phyloP scores from a whole-genome alignment of 2,888 invertebrate genomes.

The Liopterus haemorrhoidalis region DNA sequence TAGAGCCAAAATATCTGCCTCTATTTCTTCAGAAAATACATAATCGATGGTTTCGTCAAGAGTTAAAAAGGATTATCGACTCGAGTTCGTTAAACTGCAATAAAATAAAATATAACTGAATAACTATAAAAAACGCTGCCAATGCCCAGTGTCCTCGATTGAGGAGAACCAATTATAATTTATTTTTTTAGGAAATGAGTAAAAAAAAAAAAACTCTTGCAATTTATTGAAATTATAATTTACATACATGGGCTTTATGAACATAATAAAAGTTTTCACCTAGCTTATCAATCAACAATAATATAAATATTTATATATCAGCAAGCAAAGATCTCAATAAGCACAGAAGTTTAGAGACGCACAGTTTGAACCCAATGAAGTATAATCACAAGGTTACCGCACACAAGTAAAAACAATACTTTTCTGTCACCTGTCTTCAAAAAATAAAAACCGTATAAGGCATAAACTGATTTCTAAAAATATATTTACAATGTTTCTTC shows the following conservation, averaged over 20 bases:
- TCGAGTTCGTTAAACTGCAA: constrained; percentile 10
- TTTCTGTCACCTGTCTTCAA: constrained; percentile 1
- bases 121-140: constrained; percentile 8
- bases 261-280: constrained; percentile 6
- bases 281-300: constrained; percentile 12
- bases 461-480: constrained; percentile 11
- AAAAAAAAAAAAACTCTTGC: neutral
- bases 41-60: constrained; percentile 26
- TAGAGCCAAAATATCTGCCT: constrained; percentile 28
- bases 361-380: constrained; percentile 3
- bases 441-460: constrained; percentile 7
- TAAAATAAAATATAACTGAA: constrained; percentile 5
- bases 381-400: neutral
- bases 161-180: constrained; percentile 9
- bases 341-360: constrained; percentile 6
- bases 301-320: constrained; percentile 13
- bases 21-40: constrained; percentile 28
- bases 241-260: constrained; percentile 15
- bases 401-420: constrained; percentile 10
- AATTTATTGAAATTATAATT: constrained; percentile 12
- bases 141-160: constrained; percentile 15
- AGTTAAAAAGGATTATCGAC: constrained; percentile 21
- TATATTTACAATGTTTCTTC: constrained; percentile 12
- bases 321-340: constrained; percentile 9
- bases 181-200: constrained; percentile 7